phyloP scores from a whole-genome alignment of 1,140 invertebrate species.

The Tetragonula clypearis region DNA sequence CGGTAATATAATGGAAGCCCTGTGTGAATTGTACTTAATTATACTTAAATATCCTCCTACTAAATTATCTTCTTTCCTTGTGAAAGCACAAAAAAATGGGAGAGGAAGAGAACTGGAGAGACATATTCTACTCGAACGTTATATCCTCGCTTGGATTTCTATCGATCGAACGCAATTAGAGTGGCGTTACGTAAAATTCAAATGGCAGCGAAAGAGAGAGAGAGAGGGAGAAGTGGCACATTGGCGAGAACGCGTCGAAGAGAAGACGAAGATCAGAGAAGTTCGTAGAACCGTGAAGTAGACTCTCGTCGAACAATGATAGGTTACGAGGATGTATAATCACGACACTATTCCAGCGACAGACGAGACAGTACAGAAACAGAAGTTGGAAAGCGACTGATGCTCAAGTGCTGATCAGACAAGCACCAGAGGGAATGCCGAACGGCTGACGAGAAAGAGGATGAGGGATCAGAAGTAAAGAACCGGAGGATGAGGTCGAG shows the following conservation, averaged over 20 bases:
- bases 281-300: neutral
- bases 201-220: neutral
- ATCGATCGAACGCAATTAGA: neutral
- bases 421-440: neutral
- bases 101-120: too few relatives aligned
- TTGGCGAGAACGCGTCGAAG: neutral
- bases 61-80: too few relatives aligned
- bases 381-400: slow-evolving; percentile 1
- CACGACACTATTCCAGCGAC: neutral
- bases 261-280: slow-evolving; percentile 1
- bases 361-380: neutral
- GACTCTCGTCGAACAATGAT: neutral
- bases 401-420: slow-evolving; percentile 3
- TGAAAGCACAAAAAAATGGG: too few relatives aligned
- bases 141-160: neutral
- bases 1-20: too few relatives aligned
- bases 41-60: too few relatives aligned
- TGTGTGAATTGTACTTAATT: too few relatives aligned
- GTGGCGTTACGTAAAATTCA: neutral
- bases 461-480: neutral
- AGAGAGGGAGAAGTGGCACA: too few relatives aligned
- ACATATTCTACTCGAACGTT: neutral
- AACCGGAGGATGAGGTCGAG: neutral
- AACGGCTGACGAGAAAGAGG: neutral
- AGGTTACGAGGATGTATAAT: slow-evolving; percentile 16